Evolutionary conservation across 37 sponge, comb jelly and placozoan species (phyloP).

Genomic region (Oscarella lobularis): DNA sequence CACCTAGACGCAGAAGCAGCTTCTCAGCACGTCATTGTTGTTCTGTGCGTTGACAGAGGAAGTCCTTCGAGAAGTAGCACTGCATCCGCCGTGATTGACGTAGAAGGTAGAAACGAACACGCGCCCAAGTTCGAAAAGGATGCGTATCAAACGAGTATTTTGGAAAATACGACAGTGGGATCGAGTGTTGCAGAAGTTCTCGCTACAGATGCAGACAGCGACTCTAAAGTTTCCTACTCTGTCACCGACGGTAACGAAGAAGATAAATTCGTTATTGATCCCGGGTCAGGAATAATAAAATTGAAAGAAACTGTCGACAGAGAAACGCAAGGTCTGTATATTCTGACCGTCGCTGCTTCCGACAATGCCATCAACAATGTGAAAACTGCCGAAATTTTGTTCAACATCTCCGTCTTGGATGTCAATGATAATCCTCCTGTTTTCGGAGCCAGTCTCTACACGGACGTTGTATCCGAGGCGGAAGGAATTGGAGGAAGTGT

Average conservation of each 20-base stretch:
- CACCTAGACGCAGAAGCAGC: background rate
- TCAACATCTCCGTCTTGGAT: slow-evolving; percentile 1
- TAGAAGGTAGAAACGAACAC: background rate
- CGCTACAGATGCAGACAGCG: slow-evolving; percentile 16
- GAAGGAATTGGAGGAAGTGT: background rate
- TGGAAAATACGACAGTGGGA: slow-evolving; percentile 16
- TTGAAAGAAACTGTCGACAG: slow-evolving; percentile 33
- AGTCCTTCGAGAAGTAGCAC: background rate
- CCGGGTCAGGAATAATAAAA: slow-evolving; percentile 35
- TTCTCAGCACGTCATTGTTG: background rate
- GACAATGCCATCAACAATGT: background rate
- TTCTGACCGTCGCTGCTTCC: slow-evolving; percentile 6
- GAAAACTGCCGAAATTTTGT: background rate
- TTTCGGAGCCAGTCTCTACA: slow-evolving; percentile 6
- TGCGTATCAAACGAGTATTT: slow-evolving; percentile 7
- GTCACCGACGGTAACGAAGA: slow-evolving; percentile 36
- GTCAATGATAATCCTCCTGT: slow-evolving; percentile 5
- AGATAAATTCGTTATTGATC: slow-evolving; percentile 40
- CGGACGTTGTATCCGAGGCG: background rate
- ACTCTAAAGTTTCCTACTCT: slow-evolving; percentile 21
- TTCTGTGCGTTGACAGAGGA: background rate
- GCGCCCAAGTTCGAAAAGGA: slow-evolving; percentile 9
- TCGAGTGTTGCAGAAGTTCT: slow-evolving; percentile 12
- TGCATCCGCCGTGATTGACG: background rate
- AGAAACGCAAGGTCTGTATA: background rate